Base-by-base conservation (phyloP, 2,113 vertebrate genomes). In the Antigone vipio region DNA sequence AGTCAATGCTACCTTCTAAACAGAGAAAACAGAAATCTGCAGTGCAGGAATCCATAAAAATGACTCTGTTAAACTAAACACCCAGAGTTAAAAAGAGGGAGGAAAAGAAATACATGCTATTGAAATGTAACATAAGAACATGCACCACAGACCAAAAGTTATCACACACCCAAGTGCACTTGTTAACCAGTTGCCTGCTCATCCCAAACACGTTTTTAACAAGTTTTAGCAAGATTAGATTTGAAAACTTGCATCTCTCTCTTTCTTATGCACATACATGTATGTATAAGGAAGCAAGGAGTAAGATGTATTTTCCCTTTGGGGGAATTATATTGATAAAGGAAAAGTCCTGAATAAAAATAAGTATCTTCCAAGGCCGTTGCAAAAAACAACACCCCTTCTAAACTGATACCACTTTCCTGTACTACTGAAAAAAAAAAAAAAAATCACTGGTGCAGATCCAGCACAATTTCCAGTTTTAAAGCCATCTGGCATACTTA, bases 141-240 rank as follows among this genome's bases (percentile, higher is more conserved):
- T 94, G 91, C 52, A 77, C 58, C 29, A 38, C 59, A 94, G 75
- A 72, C 32, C 85, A 30, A 44, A 86, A 95, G 93, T 94, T 85
- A 96, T 94, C 78, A 86, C 94, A 90, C 88, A 83, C 87, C 93
- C 64, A 69, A 84, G 35, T 68, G 85, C 47, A 91, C 87, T 87
- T 75, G 88, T 83, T 88, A 94, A 96, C 85, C 79, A 58, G 86
- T 58, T 66, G 84, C 85, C 71, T 93, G 89, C 68, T 80, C 62
- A 90, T 35, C 74, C 27, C 4, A 71, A 59, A 80, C 85, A n/a
- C 2, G 40, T 12, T 75, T 91, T 52, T 8, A 83, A 85, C 62
- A 83, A 94, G 93, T 87, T 95, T 95, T 92, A 96, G 97, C 95
- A 80, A 94, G 95, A 69, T 78, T 75, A 52, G 84, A 88, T 86